Conservation (phyloP, 2,113 vertebrate genomes). For the Grammomys dolichurus region DNA sequence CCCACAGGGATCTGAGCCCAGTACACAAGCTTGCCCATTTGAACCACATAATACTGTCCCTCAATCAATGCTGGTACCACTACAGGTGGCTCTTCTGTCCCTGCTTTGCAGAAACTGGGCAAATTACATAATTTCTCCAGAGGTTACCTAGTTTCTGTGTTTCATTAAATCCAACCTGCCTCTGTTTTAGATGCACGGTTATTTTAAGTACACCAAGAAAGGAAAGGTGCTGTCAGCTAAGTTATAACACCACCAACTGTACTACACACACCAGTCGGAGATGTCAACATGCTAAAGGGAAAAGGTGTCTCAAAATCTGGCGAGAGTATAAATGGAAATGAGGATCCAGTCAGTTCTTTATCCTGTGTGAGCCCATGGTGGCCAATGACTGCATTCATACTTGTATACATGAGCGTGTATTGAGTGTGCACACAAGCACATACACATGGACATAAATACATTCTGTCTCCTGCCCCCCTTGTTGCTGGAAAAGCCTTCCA, state of each 20-base stretch:
- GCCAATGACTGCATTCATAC: background rate
- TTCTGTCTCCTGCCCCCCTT: too few species aligned
- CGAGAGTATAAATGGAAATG: rapidly evolving
- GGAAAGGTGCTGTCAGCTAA: background rate
- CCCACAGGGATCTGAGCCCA: background rate
- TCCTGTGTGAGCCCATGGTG: background rate
- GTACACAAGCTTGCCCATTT: background rate
- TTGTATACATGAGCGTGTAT: background rate
- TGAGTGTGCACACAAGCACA: rapidly evolving
- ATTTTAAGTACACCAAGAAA: slow-evolving; percentile 23
- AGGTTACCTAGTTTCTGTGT: slow-evolving; percentile 57
- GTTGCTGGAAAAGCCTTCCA: background rate
- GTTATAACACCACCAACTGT: background rate
- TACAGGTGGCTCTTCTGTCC: background rate
- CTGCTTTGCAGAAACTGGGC: slow-evolving; percentile 47
- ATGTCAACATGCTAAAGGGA: background rate
- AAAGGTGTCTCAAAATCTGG: background rate
- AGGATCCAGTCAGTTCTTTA: background rate
- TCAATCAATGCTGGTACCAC: background rate
- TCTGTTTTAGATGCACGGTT: background rate
- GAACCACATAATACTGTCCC: background rate
- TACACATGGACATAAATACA: background rate
- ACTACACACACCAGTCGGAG: background rate
- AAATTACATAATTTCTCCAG: slow-evolving; percentile 51
- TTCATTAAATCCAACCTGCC: slow-evolving; percentile 39